Evolutionary conservation across 2,888 invertebrate species (phyloP).

Genomic region (Cataglyphis altisquamis): DNA sequence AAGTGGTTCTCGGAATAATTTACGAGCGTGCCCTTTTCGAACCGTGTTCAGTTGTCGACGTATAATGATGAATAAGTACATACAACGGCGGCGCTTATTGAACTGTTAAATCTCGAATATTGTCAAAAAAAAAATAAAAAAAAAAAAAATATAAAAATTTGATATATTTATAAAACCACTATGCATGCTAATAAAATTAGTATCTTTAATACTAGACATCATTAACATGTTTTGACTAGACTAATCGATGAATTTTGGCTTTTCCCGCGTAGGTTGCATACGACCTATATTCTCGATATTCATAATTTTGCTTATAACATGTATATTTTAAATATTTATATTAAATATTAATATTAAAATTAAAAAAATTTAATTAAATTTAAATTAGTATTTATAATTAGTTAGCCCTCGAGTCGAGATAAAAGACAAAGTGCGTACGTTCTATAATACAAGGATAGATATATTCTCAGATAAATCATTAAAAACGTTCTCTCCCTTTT

Average conservation of each 20-base stretch:
- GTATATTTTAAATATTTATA: neutral
- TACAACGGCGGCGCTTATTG: neutral
- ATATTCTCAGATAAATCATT: conserved; percentile 25
- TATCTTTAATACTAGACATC: no score
- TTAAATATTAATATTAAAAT: neutral
- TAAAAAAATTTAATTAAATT: no score
- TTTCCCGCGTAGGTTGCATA: no score
- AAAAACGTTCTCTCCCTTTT: neutral
- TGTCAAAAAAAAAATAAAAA: neutral
- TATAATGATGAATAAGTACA: conserved; percentile 42
- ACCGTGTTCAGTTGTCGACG: conserved; percentile 31
- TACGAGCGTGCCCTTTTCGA: conserved; percentile 33
- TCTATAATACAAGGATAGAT: neutral
- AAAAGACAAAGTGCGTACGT: conserved; percentile 3
- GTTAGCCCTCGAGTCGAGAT: neutral
- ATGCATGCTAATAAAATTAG: no score
- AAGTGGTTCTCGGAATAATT: conserved; percentile 49
- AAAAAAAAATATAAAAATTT: no score
- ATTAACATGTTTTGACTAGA: no score
- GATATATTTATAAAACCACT: no score
- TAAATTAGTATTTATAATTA: neutral
- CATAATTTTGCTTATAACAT: no score
- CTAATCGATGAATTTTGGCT: no score
- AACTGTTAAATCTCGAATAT: conserved; percentile 8
- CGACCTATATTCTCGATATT: no score